Conservation (phyloP, 2,888 invertebrate species). For the Stegophylla sp. region DNA sequence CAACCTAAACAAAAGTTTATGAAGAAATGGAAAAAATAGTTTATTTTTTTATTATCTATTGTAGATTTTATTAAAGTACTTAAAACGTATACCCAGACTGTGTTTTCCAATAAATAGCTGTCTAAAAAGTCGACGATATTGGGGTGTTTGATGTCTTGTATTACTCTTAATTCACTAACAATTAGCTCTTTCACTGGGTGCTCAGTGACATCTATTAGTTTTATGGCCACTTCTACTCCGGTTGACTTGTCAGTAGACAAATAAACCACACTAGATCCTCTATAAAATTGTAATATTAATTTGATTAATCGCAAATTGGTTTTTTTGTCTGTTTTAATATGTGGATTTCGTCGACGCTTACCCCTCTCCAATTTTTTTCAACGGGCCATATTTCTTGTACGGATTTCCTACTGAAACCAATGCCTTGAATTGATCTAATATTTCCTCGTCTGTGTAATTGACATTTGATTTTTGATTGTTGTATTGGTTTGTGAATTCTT, state of each 20-base stretch:
- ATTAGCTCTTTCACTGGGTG: slow-evolving; percentile 99
- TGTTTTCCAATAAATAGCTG: slow-evolving; percentile 94
- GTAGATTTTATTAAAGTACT: neutral
- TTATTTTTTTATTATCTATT: too few relatives aligned
- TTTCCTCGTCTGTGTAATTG: slow-evolving; percentile 82
- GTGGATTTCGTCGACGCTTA: slow-evolving; percentile 65
- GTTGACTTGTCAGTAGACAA: slow-evolving; percentile 98
- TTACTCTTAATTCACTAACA: slow-evolving; percentile 98
- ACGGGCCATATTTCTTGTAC: slow-evolving; percentile 96
- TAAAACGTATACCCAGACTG: slow-evolving; percentile 70
- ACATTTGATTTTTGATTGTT: too few relatives aligned
- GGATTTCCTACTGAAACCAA: slow-evolving; percentile 98
- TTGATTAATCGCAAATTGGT: neutral
- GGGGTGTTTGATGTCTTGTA: slow-evolving; percentile 99
- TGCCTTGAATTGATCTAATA: slow-evolving; percentile 91
- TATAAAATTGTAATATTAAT: slow-evolving; percentile 64
- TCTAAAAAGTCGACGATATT: slow-evolving; percentile 99
- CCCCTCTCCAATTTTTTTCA: slow-evolving; percentile 99
- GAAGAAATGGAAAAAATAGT: neutral
- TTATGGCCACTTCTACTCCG: slow-evolving; percentile 98
- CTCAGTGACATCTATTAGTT: slow-evolving; percentile 98
- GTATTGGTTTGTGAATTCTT: too few relatives aligned
- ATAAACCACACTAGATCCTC: slow-evolving; percentile 96
- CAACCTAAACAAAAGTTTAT: too few relatives aligned
- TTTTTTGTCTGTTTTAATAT: neutral